These are phyloP conservation scores for Odontophorus gujanensis DNA, from an alignment of 2,113 vertebrate species.

Conservation along the genomic window DNA sequence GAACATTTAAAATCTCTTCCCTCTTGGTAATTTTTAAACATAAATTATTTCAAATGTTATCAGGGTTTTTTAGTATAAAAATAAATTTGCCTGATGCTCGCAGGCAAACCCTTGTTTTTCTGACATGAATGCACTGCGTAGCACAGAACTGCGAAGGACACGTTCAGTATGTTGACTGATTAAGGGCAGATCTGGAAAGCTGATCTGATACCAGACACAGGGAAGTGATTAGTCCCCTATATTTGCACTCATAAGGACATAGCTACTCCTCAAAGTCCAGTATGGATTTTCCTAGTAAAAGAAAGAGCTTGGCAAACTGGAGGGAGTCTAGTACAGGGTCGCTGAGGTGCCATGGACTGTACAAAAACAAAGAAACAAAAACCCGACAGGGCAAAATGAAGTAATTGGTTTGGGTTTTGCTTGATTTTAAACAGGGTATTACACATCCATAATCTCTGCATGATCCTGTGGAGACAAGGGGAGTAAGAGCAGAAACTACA, in stretches of 20 bases:
- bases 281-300: neutral
- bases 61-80: neutral
- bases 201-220: neutral
- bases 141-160: neutral
- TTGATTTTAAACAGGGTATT: neutral
- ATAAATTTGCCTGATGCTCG: neutral
- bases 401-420: neutral
- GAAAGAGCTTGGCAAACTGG: neutral
- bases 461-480: neutral
- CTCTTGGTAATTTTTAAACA: neutral
- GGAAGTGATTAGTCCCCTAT: neutral
- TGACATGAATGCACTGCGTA: neutral
- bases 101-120: neutral
- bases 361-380: neutral
- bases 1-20: conserved; percentile 23
- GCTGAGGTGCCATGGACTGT: neutral
- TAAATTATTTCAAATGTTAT: neutral
- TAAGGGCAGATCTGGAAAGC: neutral
- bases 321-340: neutral
- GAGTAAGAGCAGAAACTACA: neutral
- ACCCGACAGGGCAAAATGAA: no score
- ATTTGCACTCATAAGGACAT: neutral
- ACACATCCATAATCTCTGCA: neutral
- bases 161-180: neutral
- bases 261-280: neutral